phyloP scores from a whole-genome alignment of 2,888 invertebrate genomes.

The Sinotaia quadrata region DNA sequence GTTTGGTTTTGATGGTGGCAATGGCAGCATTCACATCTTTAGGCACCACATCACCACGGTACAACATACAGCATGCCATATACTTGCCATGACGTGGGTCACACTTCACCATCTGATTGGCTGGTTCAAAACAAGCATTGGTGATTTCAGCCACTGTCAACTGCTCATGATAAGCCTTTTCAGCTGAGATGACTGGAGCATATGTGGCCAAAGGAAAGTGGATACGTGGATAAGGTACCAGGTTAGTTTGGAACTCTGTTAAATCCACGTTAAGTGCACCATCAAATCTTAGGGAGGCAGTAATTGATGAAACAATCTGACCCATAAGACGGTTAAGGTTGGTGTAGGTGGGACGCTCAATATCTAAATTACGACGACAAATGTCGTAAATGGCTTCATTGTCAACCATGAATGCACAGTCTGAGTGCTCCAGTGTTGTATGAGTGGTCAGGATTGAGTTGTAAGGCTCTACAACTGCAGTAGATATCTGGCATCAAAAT shows the following conservation, averaged over 20 bases:
- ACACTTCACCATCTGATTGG: slow-evolving; percentile 67
- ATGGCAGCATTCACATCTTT: slow-evolving; percentile 69
- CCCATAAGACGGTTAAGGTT: slow-evolving; percentile 76
- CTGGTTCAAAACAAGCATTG: slow-evolving; percentile 59
- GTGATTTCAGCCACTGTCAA: slow-evolving; percentile 58
- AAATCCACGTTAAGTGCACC: slow-evolving; percentile 28
- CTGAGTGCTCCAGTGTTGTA: slow-evolving; percentile 87
- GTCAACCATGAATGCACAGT: slow-evolving; percentile 96
- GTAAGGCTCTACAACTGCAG: slow-evolving; percentile 39
- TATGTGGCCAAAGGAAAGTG: slow-evolving; percentile 34
- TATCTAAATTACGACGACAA: slow-evolving; percentile 84
- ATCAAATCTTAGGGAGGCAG: slow-evolving; percentile 29
- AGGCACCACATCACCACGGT: slow-evolving; percentile 67
- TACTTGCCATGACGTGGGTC: slow-evolving; percentile 71
- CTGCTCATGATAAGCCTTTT: slow-evolving; percentile 94
- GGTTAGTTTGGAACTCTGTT: slow-evolving; percentile 32
- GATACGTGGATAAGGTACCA: slow-evolving; percentile 35
- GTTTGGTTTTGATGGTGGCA: slow-evolving; percentile 63
- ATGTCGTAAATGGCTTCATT: slow-evolving; percentile 91
- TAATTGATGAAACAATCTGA: slow-evolving; percentile 27
- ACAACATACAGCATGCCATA: slow-evolving; percentile 73
- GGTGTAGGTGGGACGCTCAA: slow-evolving; percentile 88
- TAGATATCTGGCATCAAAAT: slow-evolving; percentile 36
- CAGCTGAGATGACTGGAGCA: slow-evolving; percentile 65
- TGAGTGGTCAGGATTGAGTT: slow-evolving; percentile 37